Percentiles rank a stretch among this genome's conserved stretches.
These are phyloP conservation scores for Pristiophorus japonicus DNA, from an alignment of 2,113 vertebrate genomes.

Conservation along the genomic window DNA sequence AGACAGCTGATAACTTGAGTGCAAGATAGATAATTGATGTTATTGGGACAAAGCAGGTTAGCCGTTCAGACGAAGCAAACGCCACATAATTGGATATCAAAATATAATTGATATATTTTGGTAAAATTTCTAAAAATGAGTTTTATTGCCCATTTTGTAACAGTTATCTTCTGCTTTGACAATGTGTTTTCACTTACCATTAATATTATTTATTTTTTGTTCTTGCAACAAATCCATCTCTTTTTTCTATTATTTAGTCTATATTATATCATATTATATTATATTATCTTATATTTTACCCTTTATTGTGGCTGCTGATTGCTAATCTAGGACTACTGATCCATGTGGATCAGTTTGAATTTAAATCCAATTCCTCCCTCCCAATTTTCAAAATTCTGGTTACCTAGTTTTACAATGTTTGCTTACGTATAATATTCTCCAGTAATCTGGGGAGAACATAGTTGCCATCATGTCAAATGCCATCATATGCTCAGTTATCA, in stretches of 20 bases:
- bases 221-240: neutral
- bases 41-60: neutral
- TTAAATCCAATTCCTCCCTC: neutral
- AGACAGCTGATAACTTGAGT: neutral
- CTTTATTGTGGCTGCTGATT: neutral
- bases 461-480: neutral
- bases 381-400: neutral
- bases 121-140: neutral
- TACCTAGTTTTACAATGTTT: neutral
- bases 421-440: neutral
- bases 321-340: neutral
- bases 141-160: neutral
- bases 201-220: neutral
- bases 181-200: neutral
- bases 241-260: conserved; percentile 8
- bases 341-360: neutral
- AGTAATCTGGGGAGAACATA: neutral
- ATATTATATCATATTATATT: neutral
- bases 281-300: neutral
- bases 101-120: neutral
- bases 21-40: neutral
- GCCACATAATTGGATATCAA: neutral
- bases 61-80: neutral
- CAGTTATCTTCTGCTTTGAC: neutral
- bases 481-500: neutral